phyloP scores from a whole-genome alignment of 1,140 invertebrate genomes.

The Arctopsyche grandis region DNA sequence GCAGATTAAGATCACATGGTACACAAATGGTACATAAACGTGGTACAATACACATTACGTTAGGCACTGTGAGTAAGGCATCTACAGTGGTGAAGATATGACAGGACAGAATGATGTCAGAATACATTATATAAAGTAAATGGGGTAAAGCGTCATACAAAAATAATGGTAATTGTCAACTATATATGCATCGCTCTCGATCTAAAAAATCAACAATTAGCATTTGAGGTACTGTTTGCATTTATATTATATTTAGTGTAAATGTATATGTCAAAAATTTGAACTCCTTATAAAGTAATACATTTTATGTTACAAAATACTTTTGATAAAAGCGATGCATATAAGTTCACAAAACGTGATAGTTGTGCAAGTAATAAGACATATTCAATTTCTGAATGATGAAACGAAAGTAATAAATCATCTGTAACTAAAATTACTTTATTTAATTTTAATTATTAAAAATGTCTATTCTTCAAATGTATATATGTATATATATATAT shows the following conservation, averaged over 20 bases:
- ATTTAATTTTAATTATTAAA: background rate
- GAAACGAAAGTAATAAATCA: too few relatives aligned
- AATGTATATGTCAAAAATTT: too few relatives aligned
- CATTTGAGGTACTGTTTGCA: too few relatives aligned
- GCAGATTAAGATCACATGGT: slow-evolving; percentile 56
- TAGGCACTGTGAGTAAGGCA: slow-evolving; percentile 69
- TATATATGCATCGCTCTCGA: background rate
- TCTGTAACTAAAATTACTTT: too few relatives aligned
- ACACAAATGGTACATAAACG: slow-evolving; percentile 62
- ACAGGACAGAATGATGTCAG: slow-evolving; percentile 53
- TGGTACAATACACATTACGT: slow-evolving; percentile 61
- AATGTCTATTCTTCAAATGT: slow-evolving; percentile 18
- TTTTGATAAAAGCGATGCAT: too few relatives aligned
- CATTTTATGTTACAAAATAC: too few relatives aligned
- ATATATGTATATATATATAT: background rate
- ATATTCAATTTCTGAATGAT: too few relatives aligned
- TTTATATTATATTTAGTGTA: too few relatives aligned
- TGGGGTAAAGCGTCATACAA: background rate
- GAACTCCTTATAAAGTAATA: too few relatives aligned
- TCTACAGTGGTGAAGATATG: slow-evolving; percentile 66
- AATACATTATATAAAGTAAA: slow-evolving; percentile 11
- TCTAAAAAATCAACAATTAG: too few relatives aligned
- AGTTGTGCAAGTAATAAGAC: too few relatives aligned
- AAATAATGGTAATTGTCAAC: background rate
- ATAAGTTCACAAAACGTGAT: too few relatives aligned